Evolutionary conservation across 2,797 vertebrate species (phyloP), one percentile per base, ranked within the genome.

Genomic region (Lagocephalus sceleratus): DNA sequence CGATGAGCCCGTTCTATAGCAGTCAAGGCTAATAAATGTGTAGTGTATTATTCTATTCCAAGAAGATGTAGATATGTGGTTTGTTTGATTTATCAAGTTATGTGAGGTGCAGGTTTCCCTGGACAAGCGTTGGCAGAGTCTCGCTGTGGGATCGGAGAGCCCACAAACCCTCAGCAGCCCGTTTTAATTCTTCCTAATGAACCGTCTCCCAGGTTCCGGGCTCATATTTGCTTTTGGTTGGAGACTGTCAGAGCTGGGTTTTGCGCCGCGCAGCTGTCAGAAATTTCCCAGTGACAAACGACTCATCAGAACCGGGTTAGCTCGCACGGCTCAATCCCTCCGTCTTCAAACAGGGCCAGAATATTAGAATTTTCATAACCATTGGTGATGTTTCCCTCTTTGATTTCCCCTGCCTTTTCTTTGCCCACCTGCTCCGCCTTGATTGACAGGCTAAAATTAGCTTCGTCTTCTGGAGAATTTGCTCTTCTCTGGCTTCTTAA

Each of bases 281-380:
- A 69, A 9, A 45, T 29, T 56, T 63, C 20, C 43, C 40, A 23
- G n/a, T 63, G 61, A 77, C 47, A 14, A 57, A 75, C 59, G 71
- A 68, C 54, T 68, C 58, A 42, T 57, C 64, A 55, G 50, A 65
- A 59, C 40, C 21, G 5, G 35, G 44, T 11, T 4, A 52, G 52
- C 54, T 56, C 54, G n/a, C 44, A 54, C 15, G 21, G 3, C 47
- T 52, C 21, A 22, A 8, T 17, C 14, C 22, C 55, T 67, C 51
- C 41, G 32, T 66, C 40, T n/a, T 22, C 32, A 35, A 35, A 12
- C 32, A 1, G 12, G 1, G 12, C 32, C 6, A 51, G 57, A 60
- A 63, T 68, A 76, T 74, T 68, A 49, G 51, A 42, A 64, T 66
- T 73, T 62, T 59, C 59, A 73, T 71, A 54, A 68, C 38, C 46